Base-by-base conservation (phyloP, 2,888 invertebrate species). In the Drosophila lutescens region DNA sequence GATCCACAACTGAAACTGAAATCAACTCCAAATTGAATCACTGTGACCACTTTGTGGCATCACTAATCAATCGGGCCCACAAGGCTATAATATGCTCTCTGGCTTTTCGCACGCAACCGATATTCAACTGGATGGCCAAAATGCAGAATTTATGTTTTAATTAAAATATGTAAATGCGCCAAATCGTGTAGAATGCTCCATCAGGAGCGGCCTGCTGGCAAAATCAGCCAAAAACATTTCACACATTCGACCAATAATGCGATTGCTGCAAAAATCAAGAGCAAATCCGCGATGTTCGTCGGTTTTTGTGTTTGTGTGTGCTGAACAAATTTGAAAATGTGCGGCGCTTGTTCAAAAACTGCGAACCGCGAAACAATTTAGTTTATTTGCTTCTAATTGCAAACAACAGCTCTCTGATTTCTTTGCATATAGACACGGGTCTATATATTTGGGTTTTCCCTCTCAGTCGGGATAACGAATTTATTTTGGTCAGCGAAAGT, bases 111-210 rank as follows among this genome's bases (percentile, higher is more conserved):
- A 51, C 32, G 51, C 70, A 56, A 26, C 40, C 58, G 41, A 61
- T 53, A 68, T 68, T 62, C 34, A 40, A 41, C 40, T 40, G 32
- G 58, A 49, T 67, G 65, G 68, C 41, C 65, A 65, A 65, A 77
- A 53, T 38, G 53, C 65, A 47, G 71, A 83, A 73, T 85, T 88
- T 86, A 80, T 85, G 79, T 84, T 85, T 88, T 88, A 85, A 85
- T 85, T 85, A 88, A 85, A 86, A 85, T 85, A 85, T 85, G 85
- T 74, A 85, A 85, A 85, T 86, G 74, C 74, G 66, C 30, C 63
- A 67, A 83, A 74, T 80, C 66, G 74, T 58, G 68, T 74, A 74
- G 76, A 80, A 76, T 68, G 76, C 68, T 60, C 63, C 69, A 66
- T 67, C 79, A 70, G 72, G 63, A 60, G 61, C 13, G 4, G 47